Evolutionary conservation across 2,113 vertebrate genomes (phyloP), one percentile per base, ranked within the genome.

Genomic region (Sula dactylatra): DNA sequence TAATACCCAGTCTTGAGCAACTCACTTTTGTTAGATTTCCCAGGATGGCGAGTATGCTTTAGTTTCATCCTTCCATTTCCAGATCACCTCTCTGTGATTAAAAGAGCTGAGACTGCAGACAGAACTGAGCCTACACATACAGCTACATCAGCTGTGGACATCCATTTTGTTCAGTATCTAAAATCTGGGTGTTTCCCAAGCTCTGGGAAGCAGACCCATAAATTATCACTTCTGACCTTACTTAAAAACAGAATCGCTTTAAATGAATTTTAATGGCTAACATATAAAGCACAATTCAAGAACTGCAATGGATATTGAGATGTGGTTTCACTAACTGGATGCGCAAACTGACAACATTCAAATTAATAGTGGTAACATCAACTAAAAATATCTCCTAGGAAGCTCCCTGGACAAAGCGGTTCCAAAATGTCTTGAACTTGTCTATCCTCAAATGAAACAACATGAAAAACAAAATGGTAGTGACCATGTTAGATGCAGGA

Each of bases 11-110:
- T 85, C 82, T 78, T 72, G 58, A 93, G 59, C 64, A 97, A 95
- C 85, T 97, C 94, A 85, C 71, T 97, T 92, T 85, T 92, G 86
- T 82, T 97, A 97, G 55, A 97, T 93, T 90, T 96, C 95, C 92
- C 93, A 94, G 74, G 77, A 97, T 83, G 59, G 62, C 4, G 42
- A 81, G 86, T 79, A 79, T 42, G 91, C 85, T 88, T 91, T 86
- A 86, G 93, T 67, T 90, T 86, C 88, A 94, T 90, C 70, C 49
- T 89, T 92, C 87, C 62, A 71, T 80, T 96, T 96, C 74, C 87
- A 96, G 87, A 88, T 72, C 82, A 94, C 87, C 91, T 88, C 62
- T 76, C 62, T 36, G 31, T 74, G 94, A 93, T 92, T 94, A 94
- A 87, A 81, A 66, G 81, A 93, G 79, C 58, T 83, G 85, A 93